These are phyloP conservation scores for Hemiscyllium ocellatum DNA, from an alignment of 2,113 vertebrate species.

Conservation along the genomic window DNA sequence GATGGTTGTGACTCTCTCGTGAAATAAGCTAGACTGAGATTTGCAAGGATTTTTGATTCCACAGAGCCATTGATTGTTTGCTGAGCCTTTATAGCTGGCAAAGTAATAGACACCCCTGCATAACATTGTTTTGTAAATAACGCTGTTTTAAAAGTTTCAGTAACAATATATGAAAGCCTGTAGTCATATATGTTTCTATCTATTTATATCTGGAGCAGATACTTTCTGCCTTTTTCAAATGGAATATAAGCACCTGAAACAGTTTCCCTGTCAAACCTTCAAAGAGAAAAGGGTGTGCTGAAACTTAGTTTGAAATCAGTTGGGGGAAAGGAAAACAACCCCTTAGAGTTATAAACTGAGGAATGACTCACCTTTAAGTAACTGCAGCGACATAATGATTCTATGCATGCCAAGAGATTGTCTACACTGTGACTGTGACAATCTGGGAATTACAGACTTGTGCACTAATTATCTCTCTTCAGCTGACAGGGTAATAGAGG, in stretches of 20 bases:
- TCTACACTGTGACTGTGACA: neutral
- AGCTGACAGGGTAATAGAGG: neutral
- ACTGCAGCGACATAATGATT: neutral
- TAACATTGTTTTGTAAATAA: neutral
- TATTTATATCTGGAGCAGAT: neutral
- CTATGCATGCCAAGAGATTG: neutral
- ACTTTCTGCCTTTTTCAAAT: neutral
- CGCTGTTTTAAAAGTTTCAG: neutral
- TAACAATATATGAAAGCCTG: neutral
- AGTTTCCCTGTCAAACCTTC: neutral
- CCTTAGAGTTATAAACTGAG: neutral
- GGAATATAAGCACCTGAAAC: neutral
- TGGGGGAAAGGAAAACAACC: neutral
- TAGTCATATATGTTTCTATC: neutral
- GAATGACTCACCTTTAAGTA: neutral
- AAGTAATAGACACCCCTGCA: neutral
- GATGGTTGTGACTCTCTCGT: neutral
- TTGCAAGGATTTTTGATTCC: neutral
- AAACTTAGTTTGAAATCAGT: constrained; percentile 11
- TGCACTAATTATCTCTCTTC: neutral
- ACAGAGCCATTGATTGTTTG: neutral
- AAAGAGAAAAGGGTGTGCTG: neutral
- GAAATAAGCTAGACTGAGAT: too few species aligned
- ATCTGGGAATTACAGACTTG: neutral
- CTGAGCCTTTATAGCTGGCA: neutral